Conservation (phyloP, 2,888 invertebrate species). For the Campoplex nolae region DNA sequence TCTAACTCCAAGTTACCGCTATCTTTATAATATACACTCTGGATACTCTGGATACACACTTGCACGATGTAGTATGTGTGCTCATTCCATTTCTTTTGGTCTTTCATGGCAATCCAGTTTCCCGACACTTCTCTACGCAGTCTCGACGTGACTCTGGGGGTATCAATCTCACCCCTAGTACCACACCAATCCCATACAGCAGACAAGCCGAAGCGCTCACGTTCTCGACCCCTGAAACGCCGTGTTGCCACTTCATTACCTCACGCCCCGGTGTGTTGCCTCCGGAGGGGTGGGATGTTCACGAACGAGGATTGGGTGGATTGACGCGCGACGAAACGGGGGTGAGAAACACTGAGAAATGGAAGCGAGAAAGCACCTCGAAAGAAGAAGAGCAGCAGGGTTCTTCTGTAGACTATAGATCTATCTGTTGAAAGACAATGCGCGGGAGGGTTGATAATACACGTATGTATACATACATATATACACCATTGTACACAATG, state of each 20-base stretch:
- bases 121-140: conserved; percentile 79
- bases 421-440: background rate
- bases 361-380: conserved; percentile 55
- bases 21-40: no score
- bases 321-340: conserved; percentile 20
- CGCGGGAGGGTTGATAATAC: conserved; percentile 7
- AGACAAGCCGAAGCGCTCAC: conserved; percentile 47
- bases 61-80: background rate
- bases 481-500: conserved; percentile 22
- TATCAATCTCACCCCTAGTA: conserved; percentile 81
- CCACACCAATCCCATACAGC: conserved; percentile 40
- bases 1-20: background rate
- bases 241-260: conserved; percentile 84
- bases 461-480: background rate
- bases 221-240: conserved; percentile 76
- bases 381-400: conserved; percentile 20
- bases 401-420: conserved; percentile 13
- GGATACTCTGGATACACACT: no score
- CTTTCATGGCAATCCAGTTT: conserved; percentile 77
- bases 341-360: conserved; percentile 31
- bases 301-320: conserved; percentile 37
- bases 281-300: conserved; percentile 46
- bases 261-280: conserved; percentile 70
- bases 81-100: conserved; percentile 39
- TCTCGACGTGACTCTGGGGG: conserved; percentile 80